A percentile compares a stretch with the other conserved stretches of the same genome.
phyloP scores from a whole-genome alignment of 2,797 vertebrate genomes.

The Liparis tanakae region DNA sequence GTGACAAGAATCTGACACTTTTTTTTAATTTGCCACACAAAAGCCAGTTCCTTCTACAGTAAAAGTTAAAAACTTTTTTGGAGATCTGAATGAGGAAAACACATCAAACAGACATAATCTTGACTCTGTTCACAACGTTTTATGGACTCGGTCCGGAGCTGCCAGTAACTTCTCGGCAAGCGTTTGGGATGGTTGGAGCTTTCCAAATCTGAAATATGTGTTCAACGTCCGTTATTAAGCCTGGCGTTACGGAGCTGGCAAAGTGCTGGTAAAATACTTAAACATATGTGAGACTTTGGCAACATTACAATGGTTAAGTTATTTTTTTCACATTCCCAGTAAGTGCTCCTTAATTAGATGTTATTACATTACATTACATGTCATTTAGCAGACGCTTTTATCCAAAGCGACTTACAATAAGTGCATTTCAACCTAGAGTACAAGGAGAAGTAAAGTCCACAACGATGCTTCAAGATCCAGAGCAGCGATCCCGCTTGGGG shows the following conservation, averaged over 20 bases:
- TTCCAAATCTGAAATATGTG: background rate
- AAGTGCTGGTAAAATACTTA: background rate
- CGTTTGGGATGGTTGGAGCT: background rate
- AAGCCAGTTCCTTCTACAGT: background rate
- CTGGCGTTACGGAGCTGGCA: too few relatives aligned
- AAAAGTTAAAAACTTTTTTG: background rate
- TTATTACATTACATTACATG: too few relatives aligned
- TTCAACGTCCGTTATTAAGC: background rate
- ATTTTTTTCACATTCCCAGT: background rate
- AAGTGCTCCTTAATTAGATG: constrained; percentile 2
- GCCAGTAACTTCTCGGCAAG: background rate
- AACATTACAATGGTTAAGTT: background rate
- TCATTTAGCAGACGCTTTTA: too few relatives aligned
- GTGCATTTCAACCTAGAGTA: too few relatives aligned
- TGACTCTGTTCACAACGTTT: background rate
- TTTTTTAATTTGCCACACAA: constrained; percentile 8
- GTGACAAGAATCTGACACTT: too few relatives aligned
- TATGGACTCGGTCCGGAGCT: background rate
- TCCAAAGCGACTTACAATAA: too few relatives aligned
- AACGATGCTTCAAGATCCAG: background rate
- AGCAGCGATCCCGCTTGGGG: background rate
- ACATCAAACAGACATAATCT: background rate
- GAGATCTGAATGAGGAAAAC: background rate
- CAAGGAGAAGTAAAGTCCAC: background rate
- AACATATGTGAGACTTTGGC: background rate